Base-by-base conservation (phyloP, 2,888 invertebrate genomes). In the Limulus polyphemus region DNA sequence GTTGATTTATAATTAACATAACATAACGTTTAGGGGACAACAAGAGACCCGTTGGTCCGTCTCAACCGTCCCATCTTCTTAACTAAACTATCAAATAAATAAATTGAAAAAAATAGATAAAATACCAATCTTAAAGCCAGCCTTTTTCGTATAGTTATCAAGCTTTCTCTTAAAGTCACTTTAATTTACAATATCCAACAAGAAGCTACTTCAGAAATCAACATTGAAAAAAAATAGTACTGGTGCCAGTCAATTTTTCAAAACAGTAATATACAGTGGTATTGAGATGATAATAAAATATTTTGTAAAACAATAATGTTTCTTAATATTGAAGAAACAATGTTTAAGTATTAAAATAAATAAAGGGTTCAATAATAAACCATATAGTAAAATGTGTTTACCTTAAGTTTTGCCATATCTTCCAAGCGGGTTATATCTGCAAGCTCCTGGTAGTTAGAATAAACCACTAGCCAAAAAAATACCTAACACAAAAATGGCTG, bases 351-450 rank as follows among this genome's bases (percentile, higher is more conserved):
- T n/a, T n/a, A n/a, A n/a, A 32, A 32, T 32, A 32, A 32, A 32
- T 32, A 51, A 13, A 51, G 13, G 14, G 7, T 51, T 4, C 17
- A 14, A 16, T 10, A 11, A 12, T 10, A 58, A 13, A n/a, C 50
- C 1, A n/a, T 13, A 58, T 13, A 48, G 32, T 16, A 14, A 9
- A 32, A 46, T 16, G 47, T 56, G 14, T 65, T 82, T 78, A 92
- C 92, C 81, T 92, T 83, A 69, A 93, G 81, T 80, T 91, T 90
- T 7, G 93, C 92, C 73, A 93, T 79, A 78, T 93, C 92, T 74
- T 93, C 93, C 59, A 93, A 76, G 75, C 88, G 87, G 0, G 93
- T 92, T 57, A 93, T 77, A 77, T 93, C 90, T 1, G 84, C 80
- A 17, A 93, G 77, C 75, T 93, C 92, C 70, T 92, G 77, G 73